Percentiles rank a stretch among this genome's conserved stretches.
Evolutionary conservation across 1,140 invertebrate species (phyloP).

Genomic region (Diachasmimorpha longicaudata): DNA sequence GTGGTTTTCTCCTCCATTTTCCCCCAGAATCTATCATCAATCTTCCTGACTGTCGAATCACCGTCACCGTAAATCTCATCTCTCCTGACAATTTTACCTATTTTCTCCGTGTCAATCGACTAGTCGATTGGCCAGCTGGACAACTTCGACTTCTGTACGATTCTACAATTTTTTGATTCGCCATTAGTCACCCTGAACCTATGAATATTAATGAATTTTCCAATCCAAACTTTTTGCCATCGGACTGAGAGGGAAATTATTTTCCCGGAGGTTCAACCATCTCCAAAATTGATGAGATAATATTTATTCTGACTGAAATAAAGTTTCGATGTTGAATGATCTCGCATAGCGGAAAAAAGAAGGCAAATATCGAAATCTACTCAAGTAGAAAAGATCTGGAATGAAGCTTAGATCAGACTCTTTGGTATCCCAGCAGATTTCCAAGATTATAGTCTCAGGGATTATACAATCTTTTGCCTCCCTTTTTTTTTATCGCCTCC

Average conservation of each 20-base stretch:
- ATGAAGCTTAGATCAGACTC: not conserved
- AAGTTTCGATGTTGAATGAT: too few species aligned
- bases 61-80: not conserved
- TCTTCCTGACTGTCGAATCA: constrained; percentile 4
- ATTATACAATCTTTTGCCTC: not conserved
- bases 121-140: not conserved
- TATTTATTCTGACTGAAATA: too few species aligned
- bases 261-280: too few species aligned
- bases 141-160: not conserved
- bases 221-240: too few species aligned
- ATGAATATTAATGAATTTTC: too few species aligned
- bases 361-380: not conserved
- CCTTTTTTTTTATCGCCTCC: not conserved
- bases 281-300: too few species aligned
- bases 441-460: not conserved
- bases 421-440: not conserved
- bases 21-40: not conserved
- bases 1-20: not conserved
- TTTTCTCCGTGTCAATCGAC: not conserved
- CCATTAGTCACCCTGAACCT: not conserved
- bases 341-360: too few species aligned
- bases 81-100: not conserved
- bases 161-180: not conserved
- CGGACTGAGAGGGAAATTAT: too few species aligned
- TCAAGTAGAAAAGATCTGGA: not conserved